Conservation (phyloP, 2,888 invertebrate species). For the Rhimphoctona megacephalus region DNA sequence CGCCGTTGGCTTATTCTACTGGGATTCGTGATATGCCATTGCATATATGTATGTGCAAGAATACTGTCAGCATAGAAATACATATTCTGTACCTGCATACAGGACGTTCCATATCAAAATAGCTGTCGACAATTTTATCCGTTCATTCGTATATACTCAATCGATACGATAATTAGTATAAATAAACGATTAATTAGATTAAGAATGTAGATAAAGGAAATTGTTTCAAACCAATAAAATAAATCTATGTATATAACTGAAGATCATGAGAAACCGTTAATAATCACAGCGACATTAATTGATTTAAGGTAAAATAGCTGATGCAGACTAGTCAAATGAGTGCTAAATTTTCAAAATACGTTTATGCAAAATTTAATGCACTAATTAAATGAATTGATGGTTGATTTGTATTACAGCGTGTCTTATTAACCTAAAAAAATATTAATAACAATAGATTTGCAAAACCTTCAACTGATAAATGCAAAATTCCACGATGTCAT, state of each 20-base stretch:
- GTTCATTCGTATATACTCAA: neutral
- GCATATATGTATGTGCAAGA: constrained; percentile 13
- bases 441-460: no score
- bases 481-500: no score
- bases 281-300: neutral
- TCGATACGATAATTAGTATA: neutral
- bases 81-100: neutral
- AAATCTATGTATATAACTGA: no score
- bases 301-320: no score
- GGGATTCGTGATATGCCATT: constrained; percentile 55
- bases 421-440: no score
- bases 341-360: no score
- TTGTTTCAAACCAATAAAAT: neutral
- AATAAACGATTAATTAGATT: neutral
- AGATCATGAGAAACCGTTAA: neutral
- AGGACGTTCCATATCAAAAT: constrained; percentile 6
- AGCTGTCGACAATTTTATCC: neutral
- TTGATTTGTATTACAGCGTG: no score
- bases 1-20: constrained; percentile 47
- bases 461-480: no score
- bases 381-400: no score
- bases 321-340: no score
- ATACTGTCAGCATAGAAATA: constrained; percentile 38
- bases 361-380: no score
- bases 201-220: neutral